Conservation (phyloP, 2,888 invertebrate genomes). For the Pandemis corylana region DNA sequence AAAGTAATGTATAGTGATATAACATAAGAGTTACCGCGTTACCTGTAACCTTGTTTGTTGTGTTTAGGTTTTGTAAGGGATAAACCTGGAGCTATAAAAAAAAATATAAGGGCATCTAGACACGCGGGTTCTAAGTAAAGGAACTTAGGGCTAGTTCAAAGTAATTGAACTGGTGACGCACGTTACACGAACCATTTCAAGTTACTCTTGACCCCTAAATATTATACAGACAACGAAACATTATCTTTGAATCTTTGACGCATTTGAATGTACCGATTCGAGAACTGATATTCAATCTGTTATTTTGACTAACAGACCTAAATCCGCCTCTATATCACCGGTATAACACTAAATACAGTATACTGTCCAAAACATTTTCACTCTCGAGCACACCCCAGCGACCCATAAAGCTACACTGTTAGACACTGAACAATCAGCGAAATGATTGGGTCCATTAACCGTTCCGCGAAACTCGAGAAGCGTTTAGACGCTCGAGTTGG, state of each 20-base stretch:
- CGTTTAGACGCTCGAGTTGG: constrained; percentile 36
- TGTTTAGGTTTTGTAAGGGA: too few species aligned
- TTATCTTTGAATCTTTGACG: not conserved
- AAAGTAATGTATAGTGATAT: too few species aligned
- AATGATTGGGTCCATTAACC: constrained; percentile 13
- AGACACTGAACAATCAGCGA: constrained; percentile 12
- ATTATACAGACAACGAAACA: too few species aligned
- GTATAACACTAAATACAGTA: not conserved
- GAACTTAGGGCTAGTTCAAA: too few species aligned
- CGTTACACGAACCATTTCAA: too few species aligned
- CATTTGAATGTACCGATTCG: not conserved
- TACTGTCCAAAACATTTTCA: constrained; percentile 4
- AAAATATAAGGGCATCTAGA: too few species aligned
- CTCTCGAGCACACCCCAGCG: not conserved
- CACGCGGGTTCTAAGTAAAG: too few species aligned
- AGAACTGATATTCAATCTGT: not conserved
- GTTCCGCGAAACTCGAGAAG: constrained; percentile 32
- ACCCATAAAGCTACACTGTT: not conserved
- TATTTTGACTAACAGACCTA: not conserved
- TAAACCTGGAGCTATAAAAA: too few species aligned
- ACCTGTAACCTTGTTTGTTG: too few species aligned
- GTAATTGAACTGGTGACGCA: too few species aligned
- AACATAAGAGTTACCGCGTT: too few species aligned
- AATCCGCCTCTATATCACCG: not conserved
- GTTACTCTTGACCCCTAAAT: too few species aligned